phyloP scores from a whole-genome alignment of 2,797 vertebrate species.

The Acanthurus leucopareius region DNA sequence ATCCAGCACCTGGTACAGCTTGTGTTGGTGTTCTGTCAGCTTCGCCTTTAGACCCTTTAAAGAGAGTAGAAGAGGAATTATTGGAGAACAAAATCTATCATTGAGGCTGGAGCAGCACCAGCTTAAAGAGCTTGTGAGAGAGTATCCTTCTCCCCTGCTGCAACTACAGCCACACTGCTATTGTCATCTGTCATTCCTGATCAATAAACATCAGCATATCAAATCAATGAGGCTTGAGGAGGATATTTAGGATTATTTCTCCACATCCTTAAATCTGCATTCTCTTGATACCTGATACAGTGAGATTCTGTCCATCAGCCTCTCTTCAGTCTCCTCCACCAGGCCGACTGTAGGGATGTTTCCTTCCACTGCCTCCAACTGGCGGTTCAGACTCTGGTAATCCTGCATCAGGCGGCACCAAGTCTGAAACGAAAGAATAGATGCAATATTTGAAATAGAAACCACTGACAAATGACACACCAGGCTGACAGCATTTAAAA shows the following conservation, averaged over 20 bases:
- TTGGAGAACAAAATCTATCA: not conserved
- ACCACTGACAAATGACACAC: not conserved
- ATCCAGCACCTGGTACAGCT: conserved; percentile 93
- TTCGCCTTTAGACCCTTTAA: conserved; percentile 89
- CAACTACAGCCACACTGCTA: not conserved
- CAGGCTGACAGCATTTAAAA: no score
- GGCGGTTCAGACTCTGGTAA: conserved; percentile 87
- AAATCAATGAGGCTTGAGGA: not conserved
- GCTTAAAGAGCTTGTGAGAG: not conserved
- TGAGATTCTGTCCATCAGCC: conserved; percentile 89
- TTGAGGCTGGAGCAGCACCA: not conserved
- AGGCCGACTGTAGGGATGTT: conserved; percentile 89
- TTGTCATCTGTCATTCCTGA: not conserved
- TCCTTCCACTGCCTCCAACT: conserved; percentile 90
- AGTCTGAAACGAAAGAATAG: conserved; percentile 54
- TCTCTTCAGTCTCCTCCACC: conserved; percentile 95
- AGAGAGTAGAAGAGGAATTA: not conserved
- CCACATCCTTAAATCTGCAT: not conserved
- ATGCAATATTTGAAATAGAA: not conserved
- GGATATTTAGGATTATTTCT: not conserved
- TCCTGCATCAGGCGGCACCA: conserved; percentile 90
- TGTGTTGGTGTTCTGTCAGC: conserved; percentile 92
- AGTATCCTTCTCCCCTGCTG: no score
- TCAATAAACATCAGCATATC: not conserved
- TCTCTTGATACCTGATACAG: conserved; percentile 90